Evolutionary conservation across 1,140 invertebrate genomes (phyloP), one percentile per base, ranked within the genome.

Genomic region (Trichonephila clavata): DNA sequence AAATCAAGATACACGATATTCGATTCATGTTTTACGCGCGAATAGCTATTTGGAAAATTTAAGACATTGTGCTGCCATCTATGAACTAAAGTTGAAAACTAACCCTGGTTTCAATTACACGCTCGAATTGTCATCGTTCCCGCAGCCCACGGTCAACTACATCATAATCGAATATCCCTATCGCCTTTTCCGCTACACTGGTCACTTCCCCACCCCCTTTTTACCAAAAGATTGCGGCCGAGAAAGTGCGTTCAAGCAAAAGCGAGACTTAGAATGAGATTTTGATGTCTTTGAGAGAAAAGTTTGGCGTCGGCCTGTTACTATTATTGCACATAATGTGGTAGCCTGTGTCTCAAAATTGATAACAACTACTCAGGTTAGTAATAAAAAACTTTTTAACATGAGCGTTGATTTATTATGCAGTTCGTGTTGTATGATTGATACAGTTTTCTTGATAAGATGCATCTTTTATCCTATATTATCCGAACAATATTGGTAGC

Each of bases 141-240:
- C 90, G 50, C 63, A 90, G 77, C 63, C 61, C 84, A 59, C 90
- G 90, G 90, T 92, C 90, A 92, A 84, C 90, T 92, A 84, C 90
- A 84, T 92, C 90, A 92, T 92, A 92, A 92, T 92, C 90, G 90
- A 92, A 92, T 92, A 92, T 92, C 90, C 90, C 90, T 92, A 92
- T 92, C 90, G 90, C 80, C 61, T 71, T 92, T 92, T 92, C 27
- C 90, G 80, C 80, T 84, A 65, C 80, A 65, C 80, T 84, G 24
- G 24, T 14, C 14, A 10, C 27, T 27, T 24, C 60, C 27, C 80
- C 39, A 18, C 90, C 59, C 90, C 90, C 90, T 80, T 92, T 92
- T 92, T 92, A 24, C 90, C 90, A 92, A 84, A 92, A 92, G 90
- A 92, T 92, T 92, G 90, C 90, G 90, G 80, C 90, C 32, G 84